Evolutionary conservation across 1,140 invertebrate species (phyloP), one percentile per base, ranked within the genome.

Genomic region (Steinernema feltiae): DNA sequence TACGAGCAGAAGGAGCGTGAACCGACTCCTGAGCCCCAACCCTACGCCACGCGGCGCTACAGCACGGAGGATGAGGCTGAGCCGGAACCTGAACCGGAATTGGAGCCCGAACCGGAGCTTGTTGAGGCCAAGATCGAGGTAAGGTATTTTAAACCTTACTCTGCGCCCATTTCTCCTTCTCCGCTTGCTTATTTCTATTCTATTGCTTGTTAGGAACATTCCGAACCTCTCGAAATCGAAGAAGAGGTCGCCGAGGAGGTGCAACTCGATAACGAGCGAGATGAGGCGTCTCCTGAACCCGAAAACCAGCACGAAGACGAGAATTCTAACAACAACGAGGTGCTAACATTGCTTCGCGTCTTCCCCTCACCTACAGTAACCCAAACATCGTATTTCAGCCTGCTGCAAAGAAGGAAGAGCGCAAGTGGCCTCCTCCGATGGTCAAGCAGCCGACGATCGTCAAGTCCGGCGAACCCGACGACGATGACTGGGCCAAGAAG

Each of bases 321-420:
- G 12, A 63, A 3, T 27, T 7, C 7, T 21, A 63, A 63, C 53
- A 63, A 63, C 53, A 63, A 63, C 53, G 53, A 27, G 53, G 53
- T 63, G 53, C 53, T 27, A 63, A 27, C 53, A 27, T 63, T 63
- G 15, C 53, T 21, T 27, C 53, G 53, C 7, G 12, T n/a, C 24
- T 21, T 15, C 53, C 2, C 53, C 24, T 63, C 53, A 3, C 24
- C 53, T 46, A 12, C n/a, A 46, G 7, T 7, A 46, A 46, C 41
- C 41, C 7, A 12, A 46, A 46, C n/a, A n/a, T n/a, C n/a, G n/a
- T n/a, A 63, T 63, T 63, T 63, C 53, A 63, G 53, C 53, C 53
- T 27, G 12, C 53, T 3, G 7, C 53, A 3, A 3, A 15, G 12
- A 63, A 63, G 53, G 53, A 63, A 63, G 53, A 63, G 24, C 53